A percentile compares a stretch with the other conserved stretches of the same genome.
Conservation (phyloP, 2,797 vertebrate species). For the Dromococcyx pavoninus region DNA sequence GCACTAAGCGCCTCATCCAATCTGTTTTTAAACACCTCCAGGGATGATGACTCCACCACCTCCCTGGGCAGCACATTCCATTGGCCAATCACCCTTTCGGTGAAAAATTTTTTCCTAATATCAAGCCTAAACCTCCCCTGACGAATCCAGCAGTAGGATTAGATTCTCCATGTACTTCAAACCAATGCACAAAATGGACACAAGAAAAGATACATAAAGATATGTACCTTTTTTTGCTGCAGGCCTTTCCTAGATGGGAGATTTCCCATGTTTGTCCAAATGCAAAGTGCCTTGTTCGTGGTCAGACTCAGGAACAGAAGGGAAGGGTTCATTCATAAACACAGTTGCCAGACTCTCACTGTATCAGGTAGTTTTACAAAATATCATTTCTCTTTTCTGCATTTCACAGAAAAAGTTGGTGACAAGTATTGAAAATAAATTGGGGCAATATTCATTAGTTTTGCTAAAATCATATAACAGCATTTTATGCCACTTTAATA, state of each 20-base stretch:
- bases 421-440: conserved; percentile 3
- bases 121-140: too few relatives aligned
- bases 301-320: neutral
- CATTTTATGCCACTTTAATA: conserved; percentile 15
- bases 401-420: conserved; percentile 22
- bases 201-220: neutral
- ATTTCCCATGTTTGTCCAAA: neutral
- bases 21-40: too few relatives aligned
- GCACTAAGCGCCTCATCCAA: too few relatives aligned
- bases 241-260: neutral
- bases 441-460: neutral
- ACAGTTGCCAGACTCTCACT: neutral
- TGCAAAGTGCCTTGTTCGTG: neutral
- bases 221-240: neutral
- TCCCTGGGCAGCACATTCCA: too few relatives aligned
- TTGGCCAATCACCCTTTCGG: too few relatives aligned
- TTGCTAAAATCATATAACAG: neutral
- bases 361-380: neutral
- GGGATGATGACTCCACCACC: too few relatives aligned
- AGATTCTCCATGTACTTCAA: neutral
- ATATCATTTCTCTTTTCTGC: neutral
- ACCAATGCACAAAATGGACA: neutral
- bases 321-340: neutral
- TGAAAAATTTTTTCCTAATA: too few relatives aligned
- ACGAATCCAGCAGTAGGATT: neutral